Evolutionary conservation across 2,113 vertebrate genomes (phyloP), one percentile per base, ranked within the genome.

Genomic region (Ifrita kowaldi): DNA sequence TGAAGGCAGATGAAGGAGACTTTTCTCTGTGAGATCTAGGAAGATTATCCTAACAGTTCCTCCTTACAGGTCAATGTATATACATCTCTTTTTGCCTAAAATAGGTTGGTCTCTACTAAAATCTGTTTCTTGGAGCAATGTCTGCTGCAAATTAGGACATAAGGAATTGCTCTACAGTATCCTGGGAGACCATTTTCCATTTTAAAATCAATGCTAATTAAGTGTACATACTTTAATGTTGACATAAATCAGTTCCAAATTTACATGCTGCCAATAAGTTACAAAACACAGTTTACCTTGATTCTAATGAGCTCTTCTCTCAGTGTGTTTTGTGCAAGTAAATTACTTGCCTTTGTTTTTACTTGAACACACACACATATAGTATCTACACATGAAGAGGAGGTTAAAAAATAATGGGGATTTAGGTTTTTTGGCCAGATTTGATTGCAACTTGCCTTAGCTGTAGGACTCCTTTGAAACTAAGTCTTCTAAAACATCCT

Each of bases 141-240:
- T 68, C 52, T 89, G 19, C 73, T 91, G 49, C 74, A 75, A 87
- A 93, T 82, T 37, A 84, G 82, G 69, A 67, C 52, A n/a, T 70
- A 74, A 93, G 5, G 47, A 75, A 82, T 84, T 76, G 24, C 59
- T 69, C 30, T 39, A 50, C 18, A 28, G 14, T 87, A 60, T 60
- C 52, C 41, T 75, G 52, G 33, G 77, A 87, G 27, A 63, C 44
- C 16, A 55, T 63, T 91, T 93, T 91, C 84, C 35, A 16, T 87
- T 89, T 89, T 22, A 75, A 87, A 94, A 84, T 89, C 37, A 39
- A 88, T 84, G 59, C 28, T 92, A 84, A 91, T 91, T 82, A 84
- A 82, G 41, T 79, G 44, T 50, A 22, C 1, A 0, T 49, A 68
- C 30, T 78, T 89, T 16, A 91, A 55, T 26, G 30, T 71, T 89